phyloP scores from a whole-genome alignment of 2,888 invertebrate species.

The Euplagia quadripunctaria region DNA sequence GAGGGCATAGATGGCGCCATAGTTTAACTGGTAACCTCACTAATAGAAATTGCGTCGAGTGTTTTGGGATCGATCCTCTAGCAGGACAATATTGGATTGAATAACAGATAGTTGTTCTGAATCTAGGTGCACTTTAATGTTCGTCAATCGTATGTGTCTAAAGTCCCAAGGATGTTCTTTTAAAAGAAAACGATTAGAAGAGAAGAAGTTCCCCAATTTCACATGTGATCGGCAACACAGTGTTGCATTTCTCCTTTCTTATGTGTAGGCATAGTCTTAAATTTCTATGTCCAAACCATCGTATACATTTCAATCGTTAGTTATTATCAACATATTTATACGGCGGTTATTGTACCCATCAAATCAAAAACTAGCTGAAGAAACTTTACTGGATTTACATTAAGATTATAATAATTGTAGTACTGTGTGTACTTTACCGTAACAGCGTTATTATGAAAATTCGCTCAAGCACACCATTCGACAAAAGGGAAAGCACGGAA shows the following conservation, averaged over 20 bases:
- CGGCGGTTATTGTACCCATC: neutral
- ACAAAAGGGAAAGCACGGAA: constrained; percentile 79
- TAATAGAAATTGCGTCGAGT: too few species aligned
- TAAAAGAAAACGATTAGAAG: neutral
- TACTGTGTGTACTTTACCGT: constrained; percentile 56
- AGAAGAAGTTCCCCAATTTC: neutral
- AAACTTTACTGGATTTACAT: constrained; percentile 23
- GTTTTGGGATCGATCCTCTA: neutral
- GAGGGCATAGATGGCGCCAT: too few species aligned
- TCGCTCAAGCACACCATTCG: constrained; percentile 60
- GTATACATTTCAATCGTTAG: neutral
- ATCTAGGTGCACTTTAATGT: neutral
- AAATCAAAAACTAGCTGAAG: neutral
- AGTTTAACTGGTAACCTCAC: neutral
- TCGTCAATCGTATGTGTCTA: neutral
- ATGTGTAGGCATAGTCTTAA: neutral
- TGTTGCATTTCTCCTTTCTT: neutral
- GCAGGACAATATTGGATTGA: neutral
- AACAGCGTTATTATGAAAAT: constrained; percentile 62
- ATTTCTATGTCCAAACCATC: neutral
- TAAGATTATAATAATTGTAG: constrained; percentile 34
- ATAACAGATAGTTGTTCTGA: neutral
- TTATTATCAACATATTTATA: neutral
- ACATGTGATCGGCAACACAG: neutral
- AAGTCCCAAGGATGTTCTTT: neutral